phyloP scores from a whole-genome alignment of 2,113 vertebrate species.

The Lathamus discolor region DNA sequence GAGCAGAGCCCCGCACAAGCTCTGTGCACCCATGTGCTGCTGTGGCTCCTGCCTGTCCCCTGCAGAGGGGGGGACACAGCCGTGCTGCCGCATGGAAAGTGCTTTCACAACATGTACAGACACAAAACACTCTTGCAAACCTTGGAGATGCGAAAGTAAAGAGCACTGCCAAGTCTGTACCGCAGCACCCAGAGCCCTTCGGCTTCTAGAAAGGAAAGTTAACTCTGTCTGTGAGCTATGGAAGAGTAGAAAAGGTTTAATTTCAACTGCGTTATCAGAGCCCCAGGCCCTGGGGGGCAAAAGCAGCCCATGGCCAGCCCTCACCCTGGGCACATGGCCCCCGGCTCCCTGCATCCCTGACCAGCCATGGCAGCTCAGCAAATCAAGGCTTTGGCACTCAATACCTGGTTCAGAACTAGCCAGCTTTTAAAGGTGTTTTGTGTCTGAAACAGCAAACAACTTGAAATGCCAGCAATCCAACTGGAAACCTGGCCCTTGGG shows the following conservation, averaged over 20 bases:
- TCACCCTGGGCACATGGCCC: rapidly evolving
- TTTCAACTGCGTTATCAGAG: not conserved
- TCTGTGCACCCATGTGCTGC: rapidly evolving
- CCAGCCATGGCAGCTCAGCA: not conserved
- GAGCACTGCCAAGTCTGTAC: not conserved
- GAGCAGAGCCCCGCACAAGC: not conserved
- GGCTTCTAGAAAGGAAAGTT: not conserved
- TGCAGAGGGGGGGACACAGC: not conserved
- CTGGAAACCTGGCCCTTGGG: not conserved
- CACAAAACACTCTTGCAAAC: slow-evolving; percentile 4
- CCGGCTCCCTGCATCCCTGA: not conserved
- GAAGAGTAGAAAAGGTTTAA: not conserved
- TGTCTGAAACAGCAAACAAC: not conserved
- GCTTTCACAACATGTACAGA: slow-evolving; percentile 21
- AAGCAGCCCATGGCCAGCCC: not conserved
- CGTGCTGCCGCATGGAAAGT: rapidly evolving
- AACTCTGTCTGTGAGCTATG: not conserved
- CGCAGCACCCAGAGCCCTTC: rapidly evolving
- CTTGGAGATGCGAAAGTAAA: slow-evolving; percentile 7
- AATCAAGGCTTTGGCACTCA: not conserved
- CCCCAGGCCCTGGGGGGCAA: not conserved
- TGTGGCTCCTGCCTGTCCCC: not conserved
- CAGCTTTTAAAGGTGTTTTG: not conserved
- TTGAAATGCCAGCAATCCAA: not conserved
- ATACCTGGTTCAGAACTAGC: not conserved